Percentiles rank a stretch among this genome's conserved stretches.
Evolutionary conservation across 2,888 invertebrate species (phyloP).

Genomic region (Drosophila sordidapex): DNA sequence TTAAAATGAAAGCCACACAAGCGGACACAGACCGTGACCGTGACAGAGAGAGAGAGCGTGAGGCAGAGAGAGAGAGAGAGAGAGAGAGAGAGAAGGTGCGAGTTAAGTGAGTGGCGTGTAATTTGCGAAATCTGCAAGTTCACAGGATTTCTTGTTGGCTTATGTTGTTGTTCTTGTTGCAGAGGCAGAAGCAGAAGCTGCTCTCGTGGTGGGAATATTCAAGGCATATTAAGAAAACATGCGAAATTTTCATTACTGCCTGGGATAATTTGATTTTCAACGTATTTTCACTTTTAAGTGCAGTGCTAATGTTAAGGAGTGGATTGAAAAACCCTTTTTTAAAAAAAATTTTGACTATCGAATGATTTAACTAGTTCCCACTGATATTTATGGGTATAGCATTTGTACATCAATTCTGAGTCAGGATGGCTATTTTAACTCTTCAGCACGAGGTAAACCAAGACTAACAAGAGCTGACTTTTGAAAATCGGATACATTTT

Average conservation of each 20-base stretch:
- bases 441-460: neutral
- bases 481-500: neutral
- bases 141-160: conserved; percentile 35
- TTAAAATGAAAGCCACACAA: conserved; percentile 59
- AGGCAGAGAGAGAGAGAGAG: neutral
- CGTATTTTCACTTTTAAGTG: neutral
- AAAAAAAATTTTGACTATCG: neutral
- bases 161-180: neutral
- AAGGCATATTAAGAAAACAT: neutral
- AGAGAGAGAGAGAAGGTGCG: conserved; percentile 14
- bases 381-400: neutral
- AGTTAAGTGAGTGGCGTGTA: conserved; percentile 45
- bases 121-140: conserved; percentile 43
- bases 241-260: no score
- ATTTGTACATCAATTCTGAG: neutral
- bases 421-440: neutral
- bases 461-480: neutral
- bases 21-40: conserved; percentile 32
- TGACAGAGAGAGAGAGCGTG: neutral
- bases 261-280: neutral
- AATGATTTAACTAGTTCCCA: neutral
- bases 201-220: neutral
- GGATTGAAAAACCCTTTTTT: no score
- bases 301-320: neutral
- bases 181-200: neutral